Base-by-base conservation (phyloP, 2,888 invertebrate species). In the Halocaridina rubra region DNA sequence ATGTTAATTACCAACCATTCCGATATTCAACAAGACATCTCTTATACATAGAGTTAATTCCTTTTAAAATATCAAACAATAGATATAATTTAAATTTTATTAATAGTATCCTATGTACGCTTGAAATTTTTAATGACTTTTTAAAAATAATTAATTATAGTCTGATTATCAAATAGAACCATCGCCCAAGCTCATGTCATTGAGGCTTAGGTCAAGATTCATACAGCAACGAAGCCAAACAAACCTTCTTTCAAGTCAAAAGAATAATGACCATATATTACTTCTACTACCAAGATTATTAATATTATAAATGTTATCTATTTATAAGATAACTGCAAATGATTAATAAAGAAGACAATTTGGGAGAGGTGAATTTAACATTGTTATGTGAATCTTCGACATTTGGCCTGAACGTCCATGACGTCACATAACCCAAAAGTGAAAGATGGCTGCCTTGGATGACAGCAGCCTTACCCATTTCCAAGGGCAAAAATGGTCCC, bases 381-480 rank as follows among this genome's bases (percentile, higher is more conserved):
- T 79, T 84, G 79, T 32, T 27, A 75, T 84, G 80, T 57, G 84
- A n/a, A n/a, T 79, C 79, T 84, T 80, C 75, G 67, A 67, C 74
- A 79, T 72, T 84, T 84, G 84, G 84, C 84, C 84, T 84, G 82
- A 74, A 74, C 77, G 84, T 79, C 74, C 85, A 76, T 88, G 88
- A 88, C 88, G 88, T 88, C 88, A 88, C 85, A 79, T 77, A 69
- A 86, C 84, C 80, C 80, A 88, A 88, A 87, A 88, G 86, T 89
- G 89, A 91, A n/a, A 91, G 90, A 91, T 91, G 91, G 91, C 91
- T 91, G 91, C 90, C 89, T 90, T 90, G 90, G 91, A 90, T 90
- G 90, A 90, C 89, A 91, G 91, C 90, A 91, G 91, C 90, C 90
- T 91, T 89, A 90, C 90, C 89, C 90, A 90, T 88, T 90, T 90